Percentiles rank a stretch among this genome's conserved stretches.
Evolutionary conservation across 2,797 vertebrate genomes (phyloP).

Genomic region (Schizopygopsis pylzovi): DNA sequence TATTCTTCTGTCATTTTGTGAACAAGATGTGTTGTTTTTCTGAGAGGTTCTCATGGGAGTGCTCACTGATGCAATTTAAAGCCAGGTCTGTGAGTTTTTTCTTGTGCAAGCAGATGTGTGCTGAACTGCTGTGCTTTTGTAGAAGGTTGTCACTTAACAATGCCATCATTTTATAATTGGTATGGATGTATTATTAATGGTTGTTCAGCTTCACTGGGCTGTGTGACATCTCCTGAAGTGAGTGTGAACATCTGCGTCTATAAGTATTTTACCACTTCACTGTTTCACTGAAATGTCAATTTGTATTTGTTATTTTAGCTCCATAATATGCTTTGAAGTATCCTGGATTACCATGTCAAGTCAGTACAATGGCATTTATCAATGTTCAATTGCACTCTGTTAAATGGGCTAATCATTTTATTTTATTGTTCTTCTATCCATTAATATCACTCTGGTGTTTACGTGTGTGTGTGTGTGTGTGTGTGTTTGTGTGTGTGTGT

Average conservation of each 20-base stretch:
- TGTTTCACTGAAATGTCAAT: background rate
- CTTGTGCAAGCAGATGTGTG: background rate
- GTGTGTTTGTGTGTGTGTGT: too few species aligned
- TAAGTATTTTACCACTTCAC: background rate
- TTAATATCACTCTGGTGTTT: too few species aligned
- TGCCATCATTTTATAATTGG: conserved; percentile 1
- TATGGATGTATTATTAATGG: conserved; percentile 3
- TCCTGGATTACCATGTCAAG: background rate
- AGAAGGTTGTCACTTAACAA: background rate
- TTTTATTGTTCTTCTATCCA: too few species aligned
- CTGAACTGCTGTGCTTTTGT: background rate
- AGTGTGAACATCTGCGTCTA: background rate
- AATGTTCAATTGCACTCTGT: too few species aligned
- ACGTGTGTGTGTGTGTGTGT: too few species aligned
- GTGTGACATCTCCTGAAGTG: background rate
- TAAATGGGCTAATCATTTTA: too few species aligned
- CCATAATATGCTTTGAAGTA: background rate
- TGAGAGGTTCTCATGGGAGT: conserved; percentile 19
- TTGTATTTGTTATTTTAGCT: background rate
- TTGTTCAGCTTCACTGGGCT: background rate
- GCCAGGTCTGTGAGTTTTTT: conserved; percentile 4
- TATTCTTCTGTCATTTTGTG: conserved; percentile 28
- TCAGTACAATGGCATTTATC: too few species aligned
- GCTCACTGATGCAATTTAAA: conserved; percentile 8
- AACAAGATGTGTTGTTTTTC: conserved; percentile 17